phyloP scores from a whole-genome alignment of 2,888 invertebrate species.

The Acronicta alni region DNA sequence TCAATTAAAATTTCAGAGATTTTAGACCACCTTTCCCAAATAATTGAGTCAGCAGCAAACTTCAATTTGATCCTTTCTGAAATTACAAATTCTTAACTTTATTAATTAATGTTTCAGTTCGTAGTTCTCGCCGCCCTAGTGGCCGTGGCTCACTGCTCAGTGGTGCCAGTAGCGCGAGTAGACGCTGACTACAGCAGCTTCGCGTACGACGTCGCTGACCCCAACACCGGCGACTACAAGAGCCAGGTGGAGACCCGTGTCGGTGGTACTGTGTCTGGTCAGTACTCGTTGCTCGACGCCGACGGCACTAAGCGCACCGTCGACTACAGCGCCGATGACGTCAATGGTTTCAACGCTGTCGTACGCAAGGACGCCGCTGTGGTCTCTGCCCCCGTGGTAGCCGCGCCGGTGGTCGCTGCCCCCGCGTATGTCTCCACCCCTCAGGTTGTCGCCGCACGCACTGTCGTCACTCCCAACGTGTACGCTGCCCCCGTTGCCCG shows the following conservation, averaged over 20 bases:
- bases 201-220: constrained; percentile 88
- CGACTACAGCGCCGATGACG: constrained; percentile 87
- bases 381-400: constrained; percentile 62
- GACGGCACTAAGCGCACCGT: constrained; percentile 88
- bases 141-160: constrained; percentile 75
- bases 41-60: no score
- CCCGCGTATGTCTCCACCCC: constrained; percentile 53
- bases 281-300: constrained; percentile 87
- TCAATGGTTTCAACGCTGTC: constrained; percentile 88
- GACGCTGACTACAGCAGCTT: constrained; percentile 81
- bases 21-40: no score
- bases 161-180: constrained; percentile 72
- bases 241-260: constrained; percentile 86
- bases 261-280: constrained; percentile 85
- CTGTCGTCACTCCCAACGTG: constrained; percentile 54
- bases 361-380: constrained; percentile 85
- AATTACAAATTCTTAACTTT: background rate
- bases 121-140: constrained; percentile 76
- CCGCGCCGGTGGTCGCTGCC: constrained; percentile 56
- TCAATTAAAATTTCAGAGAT: no score
- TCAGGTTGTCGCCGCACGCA: constrained; percentile 45
- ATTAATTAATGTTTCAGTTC: constrained; percentile 66
- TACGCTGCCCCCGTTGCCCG: constrained; percentile 27
- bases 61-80: no score
- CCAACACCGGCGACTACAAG: constrained; percentile 89